Evolutionary conservation across 2,888 invertebrate species (phyloP), one percentile per base, ranked within the genome.

Genomic region (Chorisops tibialis): DNA sequence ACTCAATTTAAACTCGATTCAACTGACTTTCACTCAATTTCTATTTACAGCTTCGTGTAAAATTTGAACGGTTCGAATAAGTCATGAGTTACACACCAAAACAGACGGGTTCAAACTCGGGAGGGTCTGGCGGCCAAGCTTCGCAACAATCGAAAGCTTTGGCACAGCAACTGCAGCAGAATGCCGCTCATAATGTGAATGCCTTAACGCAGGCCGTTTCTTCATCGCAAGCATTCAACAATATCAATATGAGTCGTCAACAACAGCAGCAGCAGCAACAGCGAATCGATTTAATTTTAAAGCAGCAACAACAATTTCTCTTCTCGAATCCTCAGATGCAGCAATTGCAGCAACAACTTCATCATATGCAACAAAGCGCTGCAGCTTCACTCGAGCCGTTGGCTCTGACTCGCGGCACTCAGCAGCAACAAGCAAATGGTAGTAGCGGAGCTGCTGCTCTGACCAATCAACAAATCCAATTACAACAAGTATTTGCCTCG

Each of bases 131-230:
- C 66, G 39, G 41, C 5, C 70, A 69, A n/a, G 68, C 67, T 48
- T 71, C 71, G 65, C 71, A 71, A 61, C 70, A 72, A 43, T 70
- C 70, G 7, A 72, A 72, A 61, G 67, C 72, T 4, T 66, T 73
- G 60, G 72, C 71, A 52, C 73, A 73, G 59, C 73, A 73, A 68
- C 73, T 73, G 73, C 72, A 73, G 63, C 72, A 73, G 63, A 73
- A 69, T 67, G 67, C 72, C 48, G 72, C 71, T 12, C 72, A 72
- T 66, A 70, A 71, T 0, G 71, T 71, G 59, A 71, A 68, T 65
- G 65, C 71, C 4, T 65, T 72, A 54, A 70, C 70, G 3, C 72
- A 72, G 61, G 67, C 69, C n/a, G 64, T 70, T 4, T 70, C 70
- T 18, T 63, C 66, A 30, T 56, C 60, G 35, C 60, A 50, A n/a